These are phyloP conservation scores for Zygaena filipendulae DNA, from an alignment of 2,888 invertebrate species.

Conservation along the genomic window DNA sequence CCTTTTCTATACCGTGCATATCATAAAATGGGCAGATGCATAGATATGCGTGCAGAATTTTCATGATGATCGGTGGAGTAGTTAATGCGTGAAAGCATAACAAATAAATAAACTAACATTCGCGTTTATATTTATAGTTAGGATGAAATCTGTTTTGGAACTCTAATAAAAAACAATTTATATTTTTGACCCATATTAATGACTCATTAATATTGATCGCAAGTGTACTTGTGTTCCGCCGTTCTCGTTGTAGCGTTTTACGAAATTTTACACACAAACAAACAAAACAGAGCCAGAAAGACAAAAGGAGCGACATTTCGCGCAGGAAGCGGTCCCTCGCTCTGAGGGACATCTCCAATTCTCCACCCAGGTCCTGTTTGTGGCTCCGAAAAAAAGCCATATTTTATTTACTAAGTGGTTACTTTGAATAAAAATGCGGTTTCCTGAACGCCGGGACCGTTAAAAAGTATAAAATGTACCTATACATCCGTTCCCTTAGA, in stretches of 20 bases:
- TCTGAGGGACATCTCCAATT: conserved; percentile 41
- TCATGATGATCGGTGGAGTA: no score
- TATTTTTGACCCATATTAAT: no score
- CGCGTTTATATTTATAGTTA: no score
- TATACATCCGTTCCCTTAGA: conserved; percentile 18
- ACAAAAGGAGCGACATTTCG: conserved; percentile 31
- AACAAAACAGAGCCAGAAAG: conserved; percentile 18
- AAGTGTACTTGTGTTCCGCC: conserved; percentile 17
- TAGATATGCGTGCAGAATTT: no score
- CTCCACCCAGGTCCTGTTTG: conserved; percentile 52
- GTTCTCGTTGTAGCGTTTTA: conserved; percentile 26
- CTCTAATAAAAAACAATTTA: no score
- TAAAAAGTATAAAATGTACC: conserved; percentile 51
- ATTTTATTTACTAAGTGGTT: conserved; percentile 67
- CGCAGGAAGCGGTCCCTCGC: no score
- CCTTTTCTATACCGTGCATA: no score
- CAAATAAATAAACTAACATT: no score
- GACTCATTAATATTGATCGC: no score
- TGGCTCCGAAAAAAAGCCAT: conserved; percentile 57
- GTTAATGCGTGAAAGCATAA: no score
- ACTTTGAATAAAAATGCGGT: conserved; percentile 66
- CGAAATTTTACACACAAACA: conserved; percentile 21
- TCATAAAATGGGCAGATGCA: no score
- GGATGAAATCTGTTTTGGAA: no score
- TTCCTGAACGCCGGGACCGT: conserved; percentile 35